Evolutionary conservation across 2,888 invertebrate species (phyloP), one percentile per base, ranked within the genome.

Genomic region (Hesperia comma): DNA sequence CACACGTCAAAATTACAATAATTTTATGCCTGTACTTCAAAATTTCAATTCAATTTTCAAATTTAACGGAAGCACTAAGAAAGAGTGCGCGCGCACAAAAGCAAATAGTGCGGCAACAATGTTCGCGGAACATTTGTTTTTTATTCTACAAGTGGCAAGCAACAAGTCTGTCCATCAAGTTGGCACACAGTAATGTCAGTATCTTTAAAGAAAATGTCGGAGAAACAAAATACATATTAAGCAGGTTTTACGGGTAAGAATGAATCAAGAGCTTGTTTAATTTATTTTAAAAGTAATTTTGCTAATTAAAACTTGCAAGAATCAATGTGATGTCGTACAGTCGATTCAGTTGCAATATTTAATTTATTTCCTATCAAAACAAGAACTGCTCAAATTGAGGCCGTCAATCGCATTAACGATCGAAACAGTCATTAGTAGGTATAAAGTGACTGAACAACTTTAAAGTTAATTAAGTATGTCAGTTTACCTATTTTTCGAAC

Each of bases 131-230:
- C 74, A 78, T 77, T 76, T 70, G 75, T 46, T 17, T 74, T 78
- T 66, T 75, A 71, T 70, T 77, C 74, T 74, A 68, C 71, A 78
- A 86, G 83, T 85, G 72, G 75, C 58, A 69, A 72, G 69, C 74
- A 67, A 69, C 73, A 88, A 80, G 88, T 75, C 68, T 88, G 88
- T 84, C 90, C 84, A 71, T 88, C 86, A 87, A 19, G 21, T 33
- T 69, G 58, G 51, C 68, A 71, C 70, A 74, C 77, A 75, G 79
- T 68, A 70, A 83, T 79, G 79, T 82, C 66, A 66, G 26, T 60
- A 46, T 55, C 54, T 54, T 79, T 67, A 64, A 53, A 40, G 57
- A 60, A 60, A 26, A 40, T 66, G 51, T 58, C 57, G n/a, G 32
- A n/a, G 43, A 33, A 21, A 66, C 60, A 26, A 26, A 26, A 26